These are phyloP conservation scores for Butorides virescens DNA, from an alignment of 2,113 vertebrate genomes.

Conservation along the genomic window DNA sequence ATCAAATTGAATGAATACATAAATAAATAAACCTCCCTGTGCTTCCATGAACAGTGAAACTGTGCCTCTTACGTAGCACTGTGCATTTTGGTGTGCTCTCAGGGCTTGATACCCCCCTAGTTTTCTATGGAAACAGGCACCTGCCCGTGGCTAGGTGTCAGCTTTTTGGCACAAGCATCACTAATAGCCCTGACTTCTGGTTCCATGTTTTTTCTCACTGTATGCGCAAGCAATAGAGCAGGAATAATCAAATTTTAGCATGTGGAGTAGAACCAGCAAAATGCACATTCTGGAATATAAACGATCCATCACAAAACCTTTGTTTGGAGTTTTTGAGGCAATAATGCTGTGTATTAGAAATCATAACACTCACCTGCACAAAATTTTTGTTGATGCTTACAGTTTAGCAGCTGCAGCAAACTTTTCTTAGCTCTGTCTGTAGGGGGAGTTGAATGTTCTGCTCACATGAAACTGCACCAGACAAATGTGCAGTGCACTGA, in stretches of 20 bases:
- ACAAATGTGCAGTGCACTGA: rapidly evolving
- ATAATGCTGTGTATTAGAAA: not conserved
- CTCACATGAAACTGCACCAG: not conserved
- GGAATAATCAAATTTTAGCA: not conserved
- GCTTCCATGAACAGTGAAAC: not conserved
- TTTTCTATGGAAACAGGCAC: not conserved
- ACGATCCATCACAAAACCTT: not conserved
- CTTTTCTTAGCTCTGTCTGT: not conserved
- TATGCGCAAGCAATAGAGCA: not conserved
- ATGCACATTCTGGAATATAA: not conserved
- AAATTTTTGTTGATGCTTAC: not conserved
- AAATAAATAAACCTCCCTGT: not conserved
- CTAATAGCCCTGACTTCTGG: not conserved
- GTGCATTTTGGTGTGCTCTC: not conserved
- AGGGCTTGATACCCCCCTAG: not conserved
- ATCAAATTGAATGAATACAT: not conserved
- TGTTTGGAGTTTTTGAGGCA: not conserved
- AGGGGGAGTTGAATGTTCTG: not conserved
- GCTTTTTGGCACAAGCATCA: not conserved
- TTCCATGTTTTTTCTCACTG: not conserved
- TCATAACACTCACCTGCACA: rapidly evolving
- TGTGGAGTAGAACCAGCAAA: not conserved
- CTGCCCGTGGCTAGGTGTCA: not conserved
- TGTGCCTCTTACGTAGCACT: not conserved
- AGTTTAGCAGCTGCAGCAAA: not conserved